These are phyloP conservation scores for Eumacrocentrus americanus DNA, from an alignment of 2,888 invertebrate species.

Conservation along the genomic window DNA sequence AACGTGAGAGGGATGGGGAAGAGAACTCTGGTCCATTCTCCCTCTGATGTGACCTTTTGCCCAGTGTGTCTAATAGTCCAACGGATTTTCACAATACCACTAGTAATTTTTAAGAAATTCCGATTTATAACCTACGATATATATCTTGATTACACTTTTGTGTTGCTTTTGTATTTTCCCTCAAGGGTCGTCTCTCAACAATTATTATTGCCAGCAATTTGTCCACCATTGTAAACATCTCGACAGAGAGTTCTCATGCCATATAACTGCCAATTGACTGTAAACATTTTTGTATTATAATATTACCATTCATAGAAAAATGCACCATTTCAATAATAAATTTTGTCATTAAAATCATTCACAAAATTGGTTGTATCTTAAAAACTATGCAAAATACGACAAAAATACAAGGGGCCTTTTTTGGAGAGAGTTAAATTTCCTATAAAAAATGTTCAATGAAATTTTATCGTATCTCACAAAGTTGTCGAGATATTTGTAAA, in stretches of 20 bases:
- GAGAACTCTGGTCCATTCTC: neutral
- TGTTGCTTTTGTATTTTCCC: neutral
- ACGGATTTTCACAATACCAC: constrained; percentile 18
- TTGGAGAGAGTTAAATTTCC: too few relatives aligned
- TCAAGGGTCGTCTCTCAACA: neutral
- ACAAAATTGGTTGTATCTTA: too few relatives aligned
- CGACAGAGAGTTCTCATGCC: neutral
- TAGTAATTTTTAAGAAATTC: constrained; percentile 7
- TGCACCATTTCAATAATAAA: too few relatives aligned
- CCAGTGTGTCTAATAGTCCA: neutral
- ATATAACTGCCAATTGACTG: too few relatives aligned
- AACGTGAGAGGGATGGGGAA: neutral
- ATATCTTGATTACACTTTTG: constrained; percentile 15
- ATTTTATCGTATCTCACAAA: too few relatives aligned
- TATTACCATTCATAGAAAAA: too few relatives aligned
- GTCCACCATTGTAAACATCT: neutral
- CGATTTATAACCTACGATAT: neutral
- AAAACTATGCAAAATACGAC: too few relatives aligned
- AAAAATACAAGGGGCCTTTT: too few relatives aligned
- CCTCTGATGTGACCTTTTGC: neutral
- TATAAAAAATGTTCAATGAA: too few relatives aligned
- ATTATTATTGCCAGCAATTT: neutral
- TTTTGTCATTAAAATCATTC: too few relatives aligned
- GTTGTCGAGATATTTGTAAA: too few relatives aligned
- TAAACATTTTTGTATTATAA: too few relatives aligned